These are phyloP conservation scores for Brachyhypopomus occidentalis DNA, from an alignment of 2,113 vertebrate genomes.

Conservation along the genomic window DNA sequence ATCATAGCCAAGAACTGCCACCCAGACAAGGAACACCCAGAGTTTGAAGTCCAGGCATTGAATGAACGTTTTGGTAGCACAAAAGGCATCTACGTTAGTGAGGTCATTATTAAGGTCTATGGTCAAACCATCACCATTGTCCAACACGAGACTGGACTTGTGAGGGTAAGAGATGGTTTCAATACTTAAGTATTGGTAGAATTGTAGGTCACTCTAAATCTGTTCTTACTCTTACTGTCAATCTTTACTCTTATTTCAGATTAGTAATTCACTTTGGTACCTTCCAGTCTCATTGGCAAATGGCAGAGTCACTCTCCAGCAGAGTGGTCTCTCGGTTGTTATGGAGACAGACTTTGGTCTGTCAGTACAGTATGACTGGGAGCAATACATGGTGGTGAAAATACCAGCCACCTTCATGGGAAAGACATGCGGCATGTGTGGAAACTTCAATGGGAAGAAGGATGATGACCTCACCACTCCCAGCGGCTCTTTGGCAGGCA, in stretches of 20 bases:
- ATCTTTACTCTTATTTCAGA: slow-evolving; percentile 17
- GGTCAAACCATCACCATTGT: slow-evolving; percentile 59
- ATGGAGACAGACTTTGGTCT: slow-evolving; percentile 60
- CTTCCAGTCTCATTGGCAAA: slow-evolving; percentile 41
- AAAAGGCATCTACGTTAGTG: slow-evolving; percentile 72
- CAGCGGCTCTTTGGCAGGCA: neutral
- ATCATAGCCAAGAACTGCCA: slow-evolving; percentile 67
- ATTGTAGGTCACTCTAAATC: too few species aligned
- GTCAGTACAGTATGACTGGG: slow-evolving; percentile 66
- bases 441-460: slow-evolving; percentile 74
- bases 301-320: slow-evolving; percentile 28
- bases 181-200: neutral
- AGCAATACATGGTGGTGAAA: slow-evolving; percentile 59
- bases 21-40: slow-evolving; percentile 50
- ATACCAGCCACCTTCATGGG: slow-evolving; percentile 64
- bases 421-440: slow-evolving; percentile 70
- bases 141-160: slow-evolving; percentile 64
- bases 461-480: slow-evolving; percentile 66
- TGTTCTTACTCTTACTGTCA: neutral
- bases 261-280: slow-evolving; percentile 46
- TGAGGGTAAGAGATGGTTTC: slow-evolving; percentile 64
- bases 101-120: slow-evolving; percentile 67
- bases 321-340: slow-evolving; percentile 59
- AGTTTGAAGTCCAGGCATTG: slow-evolving; percentile 66
- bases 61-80: slow-evolving; percentile 74